These are phyloP conservation scores for Limosa lapponica DNA, from an alignment of 2,797 vertebrate species.

Conservation along the genomic window DNA sequence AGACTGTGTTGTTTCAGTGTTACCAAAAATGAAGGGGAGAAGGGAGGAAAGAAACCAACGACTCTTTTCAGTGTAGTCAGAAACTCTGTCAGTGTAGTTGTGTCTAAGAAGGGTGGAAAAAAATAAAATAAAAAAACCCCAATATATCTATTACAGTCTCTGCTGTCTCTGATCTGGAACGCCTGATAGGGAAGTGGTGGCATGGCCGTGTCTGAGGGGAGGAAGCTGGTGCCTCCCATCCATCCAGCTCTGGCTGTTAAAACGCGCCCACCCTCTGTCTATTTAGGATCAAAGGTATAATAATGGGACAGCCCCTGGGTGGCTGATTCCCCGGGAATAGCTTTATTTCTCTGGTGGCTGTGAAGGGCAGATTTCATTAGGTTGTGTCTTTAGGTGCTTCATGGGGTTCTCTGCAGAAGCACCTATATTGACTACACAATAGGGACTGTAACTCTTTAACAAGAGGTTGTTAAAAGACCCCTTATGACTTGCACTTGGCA, in stretches of 20 bases:
- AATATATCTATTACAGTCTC: not conserved
- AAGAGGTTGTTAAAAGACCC: not conserved
- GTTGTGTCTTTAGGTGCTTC: not conserved
- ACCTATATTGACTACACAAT: not conserved
- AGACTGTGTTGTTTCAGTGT: not conserved
- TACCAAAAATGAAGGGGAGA: not conserved
- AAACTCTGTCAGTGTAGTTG: not conserved
- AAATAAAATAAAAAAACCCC: no score
- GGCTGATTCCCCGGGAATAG: not conserved
- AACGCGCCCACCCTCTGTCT: not conserved
- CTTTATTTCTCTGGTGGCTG: not conserved
- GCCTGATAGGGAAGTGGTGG: not conserved
- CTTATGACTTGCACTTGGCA: not conserved
- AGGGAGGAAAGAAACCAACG: fast-evolving
- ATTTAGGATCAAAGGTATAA: not conserved
- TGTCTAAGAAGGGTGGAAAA: not conserved
- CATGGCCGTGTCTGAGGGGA: fast-evolving
- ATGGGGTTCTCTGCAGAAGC: not conserved
- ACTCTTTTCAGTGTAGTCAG: not conserved
- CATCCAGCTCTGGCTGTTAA: not conserved
- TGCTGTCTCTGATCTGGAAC: not conserved
- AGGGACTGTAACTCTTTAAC: not conserved
- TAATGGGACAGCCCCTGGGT: not conserved
- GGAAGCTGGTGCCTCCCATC: not conserved
- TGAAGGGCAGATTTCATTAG: not conserved